Conservation (phyloP, 1,140 invertebrate genomes). For the Meloidogyne exigua region DNA sequence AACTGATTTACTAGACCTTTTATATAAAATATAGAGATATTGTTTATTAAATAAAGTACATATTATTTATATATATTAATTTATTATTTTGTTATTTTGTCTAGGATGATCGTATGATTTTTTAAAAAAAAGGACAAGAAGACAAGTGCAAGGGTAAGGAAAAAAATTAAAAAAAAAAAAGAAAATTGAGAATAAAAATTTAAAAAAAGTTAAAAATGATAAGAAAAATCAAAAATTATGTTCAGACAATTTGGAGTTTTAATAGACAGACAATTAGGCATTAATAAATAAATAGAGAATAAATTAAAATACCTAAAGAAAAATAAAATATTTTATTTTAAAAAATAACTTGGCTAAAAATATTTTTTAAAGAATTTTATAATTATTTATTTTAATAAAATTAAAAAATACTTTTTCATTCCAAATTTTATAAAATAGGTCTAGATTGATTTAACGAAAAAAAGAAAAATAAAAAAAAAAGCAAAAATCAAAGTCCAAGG, state of each 20-base stretch:
- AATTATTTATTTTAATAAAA: too few relatives aligned
- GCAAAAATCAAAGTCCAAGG: too few relatives aligned
- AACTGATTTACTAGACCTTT: background rate
- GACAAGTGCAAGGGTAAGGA: background rate
- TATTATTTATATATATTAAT: background rate
- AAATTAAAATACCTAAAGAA: background rate
- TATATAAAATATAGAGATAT: too few relatives aligned
- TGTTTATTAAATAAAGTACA: slow-evolving; percentile 3
- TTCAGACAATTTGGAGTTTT: too few relatives aligned
- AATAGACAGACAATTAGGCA: background rate
- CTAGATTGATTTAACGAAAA: background rate
- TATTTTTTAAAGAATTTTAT: too few relatives aligned
- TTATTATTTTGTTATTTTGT: background rate
- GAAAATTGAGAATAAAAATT: background rate
- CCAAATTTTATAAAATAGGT: too few relatives aligned
- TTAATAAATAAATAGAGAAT: too few relatives aligned
- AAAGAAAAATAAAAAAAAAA: too few relatives aligned
- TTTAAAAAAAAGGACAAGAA: background rate
- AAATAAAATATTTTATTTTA: background rate
- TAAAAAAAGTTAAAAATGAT: background rate
- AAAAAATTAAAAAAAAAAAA: background rate
- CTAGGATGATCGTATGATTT: background rate
- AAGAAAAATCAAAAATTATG: too few relatives aligned
- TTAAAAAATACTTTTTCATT: too few relatives aligned
- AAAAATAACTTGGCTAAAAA: too few relatives aligned